A percentile compares a stretch with the other conserved stretches of the same genome.
Evolutionary conservation across 2,888 invertebrate species (phyloP).

Genomic region (Laspeyria flexula): DNA sequence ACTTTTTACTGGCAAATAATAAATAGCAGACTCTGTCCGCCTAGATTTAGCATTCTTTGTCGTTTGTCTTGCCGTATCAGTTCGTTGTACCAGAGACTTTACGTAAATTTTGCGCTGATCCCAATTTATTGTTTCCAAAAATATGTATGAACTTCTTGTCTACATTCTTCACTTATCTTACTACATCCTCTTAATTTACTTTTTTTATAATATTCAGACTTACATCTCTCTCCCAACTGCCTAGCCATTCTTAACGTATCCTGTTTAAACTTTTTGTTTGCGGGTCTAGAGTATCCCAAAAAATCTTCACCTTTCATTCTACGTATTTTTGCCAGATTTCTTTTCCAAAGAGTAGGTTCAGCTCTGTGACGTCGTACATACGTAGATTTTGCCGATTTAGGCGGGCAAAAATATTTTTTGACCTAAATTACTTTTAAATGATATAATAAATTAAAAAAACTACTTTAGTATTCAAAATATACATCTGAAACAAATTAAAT

Average conservation of each 20-base stretch:
- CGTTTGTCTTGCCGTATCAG: background rate
- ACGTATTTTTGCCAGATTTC: slow-evolving; percentile 2
- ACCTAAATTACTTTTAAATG: too few relatives aligned
- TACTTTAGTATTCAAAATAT: too few relatives aligned
- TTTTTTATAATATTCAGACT: background rate
- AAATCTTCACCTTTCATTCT: slow-evolving; percentile 4
- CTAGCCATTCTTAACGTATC: background rate
- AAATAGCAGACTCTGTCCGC: background rate
- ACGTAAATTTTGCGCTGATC: slow-evolving; percentile 7
- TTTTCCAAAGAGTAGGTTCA: background rate
- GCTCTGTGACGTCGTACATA: background rate
- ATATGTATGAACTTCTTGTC: background rate
- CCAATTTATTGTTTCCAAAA: background rate
- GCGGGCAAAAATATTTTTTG: too few relatives aligned
- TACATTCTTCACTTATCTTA: background rate
- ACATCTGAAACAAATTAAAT: too few relatives aligned
- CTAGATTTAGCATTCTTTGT: background rate
- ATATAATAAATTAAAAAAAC: too few relatives aligned
- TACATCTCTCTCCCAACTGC: background rate
- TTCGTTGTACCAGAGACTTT: background rate
- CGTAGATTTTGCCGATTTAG: too few relatives aligned
- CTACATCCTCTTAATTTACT: slow-evolving; percentile 1
- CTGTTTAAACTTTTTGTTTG: background rate
- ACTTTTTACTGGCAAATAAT: background rate
- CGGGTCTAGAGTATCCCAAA: slow-evolving; percentile 1